Evolutionary conservation across 2,797 vertebrate species (phyloP).

Genomic region (Myripristis murdjan): DNA sequence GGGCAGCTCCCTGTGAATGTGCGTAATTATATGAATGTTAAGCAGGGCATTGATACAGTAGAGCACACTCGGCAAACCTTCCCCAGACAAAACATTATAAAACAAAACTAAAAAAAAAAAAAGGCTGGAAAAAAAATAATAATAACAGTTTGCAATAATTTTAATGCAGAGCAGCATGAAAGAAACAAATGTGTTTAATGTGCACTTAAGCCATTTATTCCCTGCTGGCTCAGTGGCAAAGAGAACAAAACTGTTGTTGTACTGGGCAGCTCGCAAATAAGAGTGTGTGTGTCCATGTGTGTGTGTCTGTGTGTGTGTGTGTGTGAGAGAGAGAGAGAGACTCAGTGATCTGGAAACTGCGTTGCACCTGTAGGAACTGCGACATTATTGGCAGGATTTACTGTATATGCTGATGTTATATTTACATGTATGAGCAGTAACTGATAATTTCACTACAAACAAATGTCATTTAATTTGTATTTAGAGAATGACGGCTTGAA

Average conservation of each 20-base stretch:
- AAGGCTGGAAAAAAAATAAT: constrained; percentile 18
- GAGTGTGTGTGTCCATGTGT: background rate
- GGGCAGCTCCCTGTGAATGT: constrained; percentile 26
- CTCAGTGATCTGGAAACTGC: constrained; percentile 25
- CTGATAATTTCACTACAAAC: too few species aligned
- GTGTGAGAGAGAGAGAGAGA: constrained; percentile 29
- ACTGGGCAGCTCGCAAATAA: background rate
- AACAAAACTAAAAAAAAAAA: too few species aligned
- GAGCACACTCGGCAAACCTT: constrained; percentile 32
- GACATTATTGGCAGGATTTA: background rate
- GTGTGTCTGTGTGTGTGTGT: background rate
- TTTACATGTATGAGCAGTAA: too few species aligned
- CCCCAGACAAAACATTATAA: too few species aligned
- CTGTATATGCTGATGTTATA: too few species aligned
- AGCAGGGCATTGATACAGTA: constrained; percentile 5
- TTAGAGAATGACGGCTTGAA: too few species aligned
- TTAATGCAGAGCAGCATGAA: constrained; percentile 42
- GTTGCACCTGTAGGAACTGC: constrained; percentile 13
- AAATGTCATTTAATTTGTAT: too few species aligned
- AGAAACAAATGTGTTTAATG: constrained; percentile 38
- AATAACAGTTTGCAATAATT: constrained; percentile 21
- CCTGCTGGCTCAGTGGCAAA: background rate
- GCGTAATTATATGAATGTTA: constrained; percentile 35
- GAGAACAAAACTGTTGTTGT: background rate
- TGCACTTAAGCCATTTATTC: background rate